Base-by-base conservation (phyloP, 37 sponge, comb jelly and placozoan genomes). In the Bolinopsis microptera region DNA sequence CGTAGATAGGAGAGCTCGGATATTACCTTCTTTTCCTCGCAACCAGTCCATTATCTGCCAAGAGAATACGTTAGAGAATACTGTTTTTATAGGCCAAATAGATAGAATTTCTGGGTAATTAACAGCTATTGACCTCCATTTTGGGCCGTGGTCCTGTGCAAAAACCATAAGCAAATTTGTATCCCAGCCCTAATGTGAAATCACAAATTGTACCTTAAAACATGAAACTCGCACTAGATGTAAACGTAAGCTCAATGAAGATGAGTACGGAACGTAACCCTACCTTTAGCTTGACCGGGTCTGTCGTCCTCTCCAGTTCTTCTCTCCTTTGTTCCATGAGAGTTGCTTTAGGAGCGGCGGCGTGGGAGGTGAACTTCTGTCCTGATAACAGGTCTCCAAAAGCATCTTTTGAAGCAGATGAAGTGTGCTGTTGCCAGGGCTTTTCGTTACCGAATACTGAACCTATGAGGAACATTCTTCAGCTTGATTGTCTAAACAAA, bases 1-100 rank as follows among this genome's bases (percentile, higher is more conserved):
- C 31, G 96, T 94, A 76, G 95, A 94, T 27, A 98, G 75, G 32
- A 98, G 95, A 23, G 96, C 99, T 39, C 99, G 95, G 70, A 98
- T 96, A 83, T 98, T 98, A 35, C 94, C 93, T 94, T 96, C 95
- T 61, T 98, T 97, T 18, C 95, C 93, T 0, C 96, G 95, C 0
- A 96, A 93, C 99, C 99, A 98, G 69, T 69, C 94, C 77, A 76
- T 68, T n/a, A 98, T 96, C 96, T 97, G 93, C 0, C 93, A 32
- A 67, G 13, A 21, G 21, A 67, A 21, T 67, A 67, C 21, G 13
- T 67, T 21, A 13, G 13, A 67, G 13, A 22, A 67, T 21, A 67
- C 18, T 13, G 68, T 67, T 67, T 67, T 67, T 22, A 21, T 13
- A 22, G 13, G 68, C n/a, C n/a, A n/a, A n/a, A n/a, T n/a, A n/a